Evolutionary conservation across 2,797 vertebrate genomes (phyloP).

Genomic region (Leptatherina wallacei): DNA sequence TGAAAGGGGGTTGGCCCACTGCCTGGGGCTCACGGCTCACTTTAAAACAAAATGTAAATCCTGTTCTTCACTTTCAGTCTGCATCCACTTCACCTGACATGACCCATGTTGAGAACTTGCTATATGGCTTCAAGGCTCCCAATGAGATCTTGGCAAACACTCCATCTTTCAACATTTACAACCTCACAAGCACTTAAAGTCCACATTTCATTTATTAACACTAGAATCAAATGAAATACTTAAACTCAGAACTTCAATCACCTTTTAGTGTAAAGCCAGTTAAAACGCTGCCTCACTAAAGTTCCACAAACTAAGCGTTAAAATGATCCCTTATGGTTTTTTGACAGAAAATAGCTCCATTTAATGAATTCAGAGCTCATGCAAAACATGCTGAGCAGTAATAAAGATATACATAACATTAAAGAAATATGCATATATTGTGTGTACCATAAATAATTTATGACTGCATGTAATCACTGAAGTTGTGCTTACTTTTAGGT

Average conservation of each 20-base stretch:
- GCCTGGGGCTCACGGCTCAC: constrained; percentile 49
- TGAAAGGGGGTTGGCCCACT: constrained; percentile 48
- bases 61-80: constrained; percentile 48
- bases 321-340: constrained; percentile 19
- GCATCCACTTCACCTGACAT: constrained; percentile 55
- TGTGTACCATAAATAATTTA: constrained; percentile 49
- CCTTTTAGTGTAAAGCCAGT: constrained; percentile 39
- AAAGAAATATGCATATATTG: constrained; percentile 42
- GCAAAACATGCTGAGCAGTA: constrained; percentile 36
- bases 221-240: constrained; percentile 49
- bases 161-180: constrained; percentile 64
- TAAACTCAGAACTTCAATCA: constrained; percentile 55
- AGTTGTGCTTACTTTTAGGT: constrained; percentile 87
- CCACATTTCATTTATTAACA: constrained; percentile 64
- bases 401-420: constrained; percentile 33
- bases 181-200: constrained; percentile 51
- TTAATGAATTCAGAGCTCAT: constrained; percentile 38
- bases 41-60: constrained; percentile 69
- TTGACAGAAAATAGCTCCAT: constrained; percentile 13
- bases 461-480: constrained; percentile 23
- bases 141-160: constrained; percentile 59
- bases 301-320: constrained; percentile 32
- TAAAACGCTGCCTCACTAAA: constrained; percentile 18
- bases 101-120: constrained; percentile 46
- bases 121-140: constrained; percentile 35